Evolutionary conservation across 2,888 invertebrate species (phyloP).

Genomic region (Acrocera orbiculus): DNA sequence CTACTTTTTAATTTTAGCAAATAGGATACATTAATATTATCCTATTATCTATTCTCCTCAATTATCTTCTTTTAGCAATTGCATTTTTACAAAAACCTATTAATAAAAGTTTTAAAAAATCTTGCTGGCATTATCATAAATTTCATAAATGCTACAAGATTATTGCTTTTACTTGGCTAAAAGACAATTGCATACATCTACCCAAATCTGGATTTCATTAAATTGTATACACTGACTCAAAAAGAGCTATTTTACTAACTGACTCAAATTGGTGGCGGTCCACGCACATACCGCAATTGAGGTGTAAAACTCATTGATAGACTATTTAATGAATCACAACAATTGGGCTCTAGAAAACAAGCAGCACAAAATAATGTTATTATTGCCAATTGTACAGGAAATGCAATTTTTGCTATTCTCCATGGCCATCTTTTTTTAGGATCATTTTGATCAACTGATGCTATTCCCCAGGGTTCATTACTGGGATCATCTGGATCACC

Average conservation of each 20-base stretch:
- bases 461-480: slow-evolving; percentile 14
- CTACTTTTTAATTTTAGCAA: too few species aligned
- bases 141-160: too few species aligned
- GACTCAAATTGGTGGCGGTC: slow-evolving; percentile 59
- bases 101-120: too few species aligned
- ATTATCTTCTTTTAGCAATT: too few species aligned
- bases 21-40: too few species aligned
- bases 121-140: too few species aligned
- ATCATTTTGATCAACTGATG: slow-evolving; percentile 14
- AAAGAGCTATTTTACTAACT: too few species aligned
- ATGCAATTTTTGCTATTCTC: slow-evolving; percentile 47
- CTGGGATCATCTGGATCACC: slow-evolving; percentile 19
- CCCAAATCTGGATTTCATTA: not conserved
- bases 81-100: too few species aligned
- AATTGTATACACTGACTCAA: not conserved
- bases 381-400: slow-evolving; percentile 53
- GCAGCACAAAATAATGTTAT: slow-evolving; percentile 51
- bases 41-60: too few species aligned
- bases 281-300: slow-evolving; percentile 54
- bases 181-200: not conserved
- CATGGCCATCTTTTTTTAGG: slow-evolving; percentile 36
- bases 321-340: slow-evolving; percentile 57
- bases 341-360: slow-evolving; percentile 52
- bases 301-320: slow-evolving; percentile 53
- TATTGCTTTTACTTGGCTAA: not conserved